Percentiles rank a stretch among this genome's conserved stretches.
These are phyloP conservation scores for Nyctereutes procyonoides DNA, from an alignment of 2,113 vertebrate genomes.

Conservation along the genomic window DNA sequence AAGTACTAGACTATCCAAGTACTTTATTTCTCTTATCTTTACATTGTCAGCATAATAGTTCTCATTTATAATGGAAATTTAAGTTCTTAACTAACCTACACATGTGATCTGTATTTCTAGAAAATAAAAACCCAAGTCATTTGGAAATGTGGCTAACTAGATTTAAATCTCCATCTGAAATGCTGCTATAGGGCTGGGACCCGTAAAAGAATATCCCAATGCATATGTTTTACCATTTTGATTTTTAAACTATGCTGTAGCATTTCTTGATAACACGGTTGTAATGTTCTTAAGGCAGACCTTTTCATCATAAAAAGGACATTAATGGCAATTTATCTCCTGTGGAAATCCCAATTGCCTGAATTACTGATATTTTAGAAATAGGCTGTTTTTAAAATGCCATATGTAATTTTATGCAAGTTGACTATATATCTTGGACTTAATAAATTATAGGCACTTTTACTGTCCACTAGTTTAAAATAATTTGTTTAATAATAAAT, in stretches of 20 bases:
- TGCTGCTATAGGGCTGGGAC: constrained; percentile 79
- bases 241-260: constrained; percentile 75
- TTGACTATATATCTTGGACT: constrained; percentile 78
- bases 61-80: constrained; percentile 72
- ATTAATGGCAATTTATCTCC: constrained; percentile 76
- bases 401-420: constrained; percentile 71
- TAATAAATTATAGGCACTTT: constrained; percentile 79
- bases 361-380: constrained; percentile 77
- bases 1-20: constrained; percentile 76
- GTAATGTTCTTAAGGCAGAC: constrained; percentile 51
- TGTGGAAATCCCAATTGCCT: constrained; percentile 82
- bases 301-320: constrained; percentile 75
- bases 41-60: constrained; percentile 57
- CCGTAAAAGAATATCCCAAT: constrained; percentile 76
- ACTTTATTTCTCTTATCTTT: constrained; percentile 78
- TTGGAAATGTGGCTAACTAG: constrained; percentile 62
- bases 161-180: constrained; percentile 78
- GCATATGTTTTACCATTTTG: constrained; percentile 68
- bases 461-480: constrained; percentile 78
- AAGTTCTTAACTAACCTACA: constrained; percentile 65
- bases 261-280: constrained; percentile 76
- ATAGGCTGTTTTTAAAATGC: constrained; percentile 76
- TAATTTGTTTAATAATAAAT: constrained; percentile 75
- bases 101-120: constrained; percentile 59
- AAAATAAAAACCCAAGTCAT: constrained; percentile 65